A percentile compares a stretch with the other conserved stretches of the same genome.
Conservation (phyloP, 2,797 vertebrate genomes). For the Spea hammondii region DNA sequence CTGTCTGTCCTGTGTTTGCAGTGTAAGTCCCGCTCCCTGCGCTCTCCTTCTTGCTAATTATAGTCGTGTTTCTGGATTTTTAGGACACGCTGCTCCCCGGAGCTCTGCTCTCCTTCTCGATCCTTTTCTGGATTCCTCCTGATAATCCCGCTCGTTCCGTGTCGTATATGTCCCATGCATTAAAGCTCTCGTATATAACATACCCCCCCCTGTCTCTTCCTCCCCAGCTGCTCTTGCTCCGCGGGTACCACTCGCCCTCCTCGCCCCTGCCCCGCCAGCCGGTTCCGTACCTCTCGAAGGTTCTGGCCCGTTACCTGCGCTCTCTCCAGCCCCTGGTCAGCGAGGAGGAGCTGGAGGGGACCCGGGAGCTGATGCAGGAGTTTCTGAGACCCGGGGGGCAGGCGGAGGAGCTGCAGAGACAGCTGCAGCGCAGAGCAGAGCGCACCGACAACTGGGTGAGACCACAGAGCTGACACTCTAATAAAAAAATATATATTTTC, state of each 20-base stretch:
- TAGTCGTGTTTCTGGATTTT: too few species aligned
- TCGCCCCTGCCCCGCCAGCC: slow-evolving; percentile 70
- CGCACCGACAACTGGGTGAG: slow-evolving; percentile 78
- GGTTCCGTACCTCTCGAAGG: slow-evolving; percentile 72
- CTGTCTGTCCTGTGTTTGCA: too few species aligned
- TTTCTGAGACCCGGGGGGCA: slow-evolving; percentile 68
- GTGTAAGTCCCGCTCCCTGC: too few species aligned
- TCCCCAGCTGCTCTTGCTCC: slow-evolving; percentile 4
- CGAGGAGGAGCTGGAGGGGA: slow-evolving; percentile 74
- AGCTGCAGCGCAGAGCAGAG: slow-evolving; percentile 69
- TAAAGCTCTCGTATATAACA: background rate
- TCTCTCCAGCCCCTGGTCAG: slow-evolving; percentile 77
- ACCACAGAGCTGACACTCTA: background rate
- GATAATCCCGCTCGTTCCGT: too few species aligned
- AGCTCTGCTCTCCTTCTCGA: background rate
- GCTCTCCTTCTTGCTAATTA: too few species aligned
- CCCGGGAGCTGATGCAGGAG: slow-evolving; percentile 68
- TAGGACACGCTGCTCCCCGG: too few species aligned
- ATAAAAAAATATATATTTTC: background rate
- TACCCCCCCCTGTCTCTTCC: background rate
- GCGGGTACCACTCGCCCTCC: slow-evolving; percentile 48
- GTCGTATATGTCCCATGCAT: background rate
- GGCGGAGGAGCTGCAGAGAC: slow-evolving; percentile 69
- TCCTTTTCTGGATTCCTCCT: too few species aligned
- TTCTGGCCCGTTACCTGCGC: slow-evolving; percentile 72